A percentile compares a stretch with the other conserved stretches of the same genome.
These are phyloP conservation scores for Cyrtodaria siliqua DNA, from an alignment of 2,888 invertebrate genomes.

Conservation along the genomic window DNA sequence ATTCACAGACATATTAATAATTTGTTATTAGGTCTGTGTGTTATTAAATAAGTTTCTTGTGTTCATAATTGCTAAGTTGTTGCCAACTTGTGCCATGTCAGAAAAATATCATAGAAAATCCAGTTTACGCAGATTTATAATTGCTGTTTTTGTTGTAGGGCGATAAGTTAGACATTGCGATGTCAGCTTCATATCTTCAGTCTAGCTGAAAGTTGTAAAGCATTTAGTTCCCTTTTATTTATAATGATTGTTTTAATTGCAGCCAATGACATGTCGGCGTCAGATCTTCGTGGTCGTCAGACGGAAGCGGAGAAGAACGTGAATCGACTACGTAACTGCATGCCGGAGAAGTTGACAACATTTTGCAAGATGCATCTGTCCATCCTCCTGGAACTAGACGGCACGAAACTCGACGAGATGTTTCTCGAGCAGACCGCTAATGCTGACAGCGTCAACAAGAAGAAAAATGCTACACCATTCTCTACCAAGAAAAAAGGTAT, in stretches of 20 bases:
- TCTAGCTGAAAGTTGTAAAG: too few species aligned
- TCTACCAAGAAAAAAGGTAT: conserved; percentile 77
- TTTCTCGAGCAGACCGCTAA: conserved; percentile 51
- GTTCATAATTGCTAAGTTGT: background rate
- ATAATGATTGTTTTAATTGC: conserved; percentile 41
- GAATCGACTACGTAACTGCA: conserved; percentile 84
- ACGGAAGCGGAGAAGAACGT: conserved; percentile 77
- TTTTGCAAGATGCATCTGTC: conserved; percentile 97
- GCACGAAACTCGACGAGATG: conserved; percentile 90
- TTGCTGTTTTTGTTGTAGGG: too few species aligned
- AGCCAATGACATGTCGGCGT: conserved; percentile 75
- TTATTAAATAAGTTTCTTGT: background rate
- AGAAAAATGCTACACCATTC: conserved; percentile 70
- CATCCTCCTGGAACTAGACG: conserved; percentile 94
- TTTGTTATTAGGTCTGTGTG: too few species aligned
- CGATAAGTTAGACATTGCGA: too few species aligned
- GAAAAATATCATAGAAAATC: too few species aligned
- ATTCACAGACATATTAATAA: too few species aligned
- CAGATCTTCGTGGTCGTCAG: conserved; percentile 71
- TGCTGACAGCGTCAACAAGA: conserved; percentile 56
- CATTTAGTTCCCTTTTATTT: too few species aligned
- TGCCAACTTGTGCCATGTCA: too few species aligned
- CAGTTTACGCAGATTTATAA: too few species aligned
- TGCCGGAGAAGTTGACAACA: conserved; percentile 94
- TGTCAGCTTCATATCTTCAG: too few species aligned